Percentiles rank a stretch among this genome's conserved stretches.
Evolutionary conservation across 1,140 invertebrate genomes (phyloP).

Genomic region (Drosophila athabasca): DNA sequence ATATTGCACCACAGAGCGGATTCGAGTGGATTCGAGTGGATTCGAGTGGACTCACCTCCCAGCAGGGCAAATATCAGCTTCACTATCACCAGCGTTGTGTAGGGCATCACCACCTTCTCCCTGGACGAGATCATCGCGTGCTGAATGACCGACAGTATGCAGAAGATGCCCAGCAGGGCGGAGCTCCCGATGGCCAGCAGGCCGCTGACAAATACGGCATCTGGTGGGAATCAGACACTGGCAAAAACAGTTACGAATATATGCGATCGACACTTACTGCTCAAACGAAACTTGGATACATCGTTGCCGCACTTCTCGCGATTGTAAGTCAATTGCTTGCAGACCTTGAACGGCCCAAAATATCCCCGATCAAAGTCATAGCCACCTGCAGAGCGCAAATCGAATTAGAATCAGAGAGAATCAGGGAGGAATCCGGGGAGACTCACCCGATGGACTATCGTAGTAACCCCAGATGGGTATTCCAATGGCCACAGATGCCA

Average conservation of each 20-base stretch:
- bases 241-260: neutral
- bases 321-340: constrained; percentile 91
- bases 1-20: neutral
- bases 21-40: neutral
- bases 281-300: constrained; percentile 90
- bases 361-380: constrained; percentile 88
- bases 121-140: constrained; percentile 93
- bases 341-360: constrained; percentile 93
- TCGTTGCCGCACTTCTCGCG: constrained; percentile 91
- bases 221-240: constrained; percentile 83
- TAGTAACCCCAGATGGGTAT: constrained; percentile 92
- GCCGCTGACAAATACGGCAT: constrained; percentile 91
- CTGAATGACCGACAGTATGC: constrained; percentile 90
- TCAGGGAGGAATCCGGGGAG: neutral
- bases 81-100: constrained; percentile 89
- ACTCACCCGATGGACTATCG: constrained; percentile 85
- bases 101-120: constrained; percentile 90
- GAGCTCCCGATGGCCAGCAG: constrained; percentile 89
- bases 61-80: constrained; percentile 90
- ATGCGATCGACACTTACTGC: constrained; percentile 86
- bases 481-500: constrained; percentile 90
- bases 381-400: constrained; percentile 51
- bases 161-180: constrained; percentile 89
- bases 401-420: constrained; percentile 74
- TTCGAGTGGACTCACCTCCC: constrained; percentile 87